phyloP scores from a whole-genome alignment of 37 sponge, comb jelly and placozoan genomes.

The Ianthella basta region DNA sequence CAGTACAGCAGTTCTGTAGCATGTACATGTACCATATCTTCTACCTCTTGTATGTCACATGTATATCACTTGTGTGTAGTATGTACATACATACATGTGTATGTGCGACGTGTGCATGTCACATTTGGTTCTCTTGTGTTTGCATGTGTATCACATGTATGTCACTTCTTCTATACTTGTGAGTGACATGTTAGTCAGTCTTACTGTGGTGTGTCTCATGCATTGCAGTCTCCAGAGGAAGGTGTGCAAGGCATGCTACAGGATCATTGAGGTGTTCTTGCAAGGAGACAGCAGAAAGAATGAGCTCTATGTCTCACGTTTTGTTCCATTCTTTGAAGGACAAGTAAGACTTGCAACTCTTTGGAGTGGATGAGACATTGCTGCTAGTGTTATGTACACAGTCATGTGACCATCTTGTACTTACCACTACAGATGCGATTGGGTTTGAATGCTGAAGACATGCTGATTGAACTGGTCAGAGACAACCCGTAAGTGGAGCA shows the following conservation, averaged over 20 bases:
- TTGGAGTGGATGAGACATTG: background rate
- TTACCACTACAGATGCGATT: conserved; percentile 44
- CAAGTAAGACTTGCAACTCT: conserved; percentile 22
- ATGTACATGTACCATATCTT: too few relatives aligned
- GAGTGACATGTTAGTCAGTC: too few relatives aligned
- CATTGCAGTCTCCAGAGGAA: background rate
- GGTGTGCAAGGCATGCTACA: conserved; percentile 44
- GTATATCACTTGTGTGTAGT: too few relatives aligned
- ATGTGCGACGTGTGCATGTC: background rate
- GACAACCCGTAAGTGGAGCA: conserved; percentile 68
- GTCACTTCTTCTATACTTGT: too few relatives aligned
- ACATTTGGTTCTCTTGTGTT: background rate
- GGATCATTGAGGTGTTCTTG: conserved; percentile 45
- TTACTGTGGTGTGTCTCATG: too few relatives aligned
- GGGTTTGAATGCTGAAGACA: conserved; percentile 83
- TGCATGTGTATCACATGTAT: too few relatives aligned
- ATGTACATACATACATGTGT: too few relatives aligned
- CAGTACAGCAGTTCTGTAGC: background rate
- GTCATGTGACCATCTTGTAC: background rate
- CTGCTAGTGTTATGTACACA: conserved; percentile 24
- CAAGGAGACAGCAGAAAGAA: conserved; percentile 76
- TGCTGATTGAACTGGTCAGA: conserved; percentile 78
- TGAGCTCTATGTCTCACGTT: conserved; percentile 71
- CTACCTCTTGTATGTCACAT: too few relatives aligned
- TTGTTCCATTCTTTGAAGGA: conserved; percentile 55